A percentile compares a stretch with the other conserved stretches of the same genome.
phyloP scores from a whole-genome alignment of 1,140 invertebrate genomes.

The Nautilus pompilius region DNA sequence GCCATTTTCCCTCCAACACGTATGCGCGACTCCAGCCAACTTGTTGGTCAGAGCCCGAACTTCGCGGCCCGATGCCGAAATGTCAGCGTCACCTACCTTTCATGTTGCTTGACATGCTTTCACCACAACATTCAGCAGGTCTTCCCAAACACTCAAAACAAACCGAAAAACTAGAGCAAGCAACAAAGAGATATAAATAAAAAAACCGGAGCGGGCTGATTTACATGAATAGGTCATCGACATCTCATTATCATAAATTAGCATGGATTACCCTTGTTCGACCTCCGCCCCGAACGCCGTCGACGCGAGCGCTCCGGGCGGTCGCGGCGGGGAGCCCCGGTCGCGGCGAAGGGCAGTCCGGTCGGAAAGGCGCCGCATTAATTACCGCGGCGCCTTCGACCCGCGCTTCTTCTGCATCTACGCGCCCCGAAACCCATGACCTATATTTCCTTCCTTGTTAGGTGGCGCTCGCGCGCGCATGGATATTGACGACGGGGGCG shows the following conservation, averaged over 20 bases:
- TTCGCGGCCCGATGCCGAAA: background rate
- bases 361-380: no score
- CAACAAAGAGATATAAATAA: conserved; percentile 6
- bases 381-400: no score
- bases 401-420: no score
- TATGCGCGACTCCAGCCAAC: background rate
- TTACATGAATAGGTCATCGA: conserved; percentile 4
- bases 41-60: background rate
- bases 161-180: conserved; percentile 5
- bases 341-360: no score
- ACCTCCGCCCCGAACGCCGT: conserved; percentile 1
- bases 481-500: no score
- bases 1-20: conserved; percentile 5
- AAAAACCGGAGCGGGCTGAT: conserved; percentile 4
- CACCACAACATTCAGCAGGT: conserved; percentile 4
- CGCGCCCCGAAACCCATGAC: no score
- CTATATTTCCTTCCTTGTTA: no score
- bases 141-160: conserved; percentile 6
- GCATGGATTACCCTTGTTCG: conserved; percentile 6
- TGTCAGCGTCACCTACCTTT: background rate
- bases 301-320: no score
- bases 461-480: no score
- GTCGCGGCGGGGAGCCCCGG: no score
- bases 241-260: conserved; percentile 4
- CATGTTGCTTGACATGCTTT: conserved; percentile 5